Evolutionary conservation across 2,113 vertebrate genomes (phyloP), one percentile per base, ranked within the genome.

Genomic region (Pomatorhinus ruficollis): DNA sequence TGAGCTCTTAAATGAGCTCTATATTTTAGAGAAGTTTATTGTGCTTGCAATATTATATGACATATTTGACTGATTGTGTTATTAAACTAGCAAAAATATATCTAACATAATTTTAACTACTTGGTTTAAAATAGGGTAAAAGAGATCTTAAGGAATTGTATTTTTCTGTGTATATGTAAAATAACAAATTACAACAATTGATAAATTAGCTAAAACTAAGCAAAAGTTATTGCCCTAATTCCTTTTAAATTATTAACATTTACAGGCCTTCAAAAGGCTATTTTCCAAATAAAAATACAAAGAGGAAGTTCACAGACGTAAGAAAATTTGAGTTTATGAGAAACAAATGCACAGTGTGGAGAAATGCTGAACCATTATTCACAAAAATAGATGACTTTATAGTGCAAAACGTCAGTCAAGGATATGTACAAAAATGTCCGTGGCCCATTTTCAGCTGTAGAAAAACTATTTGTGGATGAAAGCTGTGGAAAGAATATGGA

Each of bases 1-100:
- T 86, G 69, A 89, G 65, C 53, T 96, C 80, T 93, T 96, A 96
- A 96, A 96, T 97, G 95, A 94, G 15, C 9, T 86, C 53, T 96
- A 50, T 90, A 94, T 83, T 89, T 92, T 95, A 56, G 61, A 37
- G 23, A 63, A 60, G 11, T 91, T 91, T 94, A 77, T 49, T 72
- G 89, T 97, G 40, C 35, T 25, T 93, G 87, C 56, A 74, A 20
- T 71, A 82, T 28, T 53, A 37, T 17, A 74, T 61, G 47, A 30
- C 50, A 72, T 77, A 45, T 81, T 57, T 57, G 65, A 70, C 56
- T 81, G 44, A 28, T 64, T 85, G 71, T 52, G 86, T 52, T 44
- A 35, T 95, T 87, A 20, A 90, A 47, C 47, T 65, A 61, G 15
- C 5, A 5, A 81, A 91, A 91, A 69, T 64, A 50, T 53, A 63